phyloP scores from a whole-genome alignment of 2,113 vertebrate species.

The Austrofundulus limnaeus region DNA sequence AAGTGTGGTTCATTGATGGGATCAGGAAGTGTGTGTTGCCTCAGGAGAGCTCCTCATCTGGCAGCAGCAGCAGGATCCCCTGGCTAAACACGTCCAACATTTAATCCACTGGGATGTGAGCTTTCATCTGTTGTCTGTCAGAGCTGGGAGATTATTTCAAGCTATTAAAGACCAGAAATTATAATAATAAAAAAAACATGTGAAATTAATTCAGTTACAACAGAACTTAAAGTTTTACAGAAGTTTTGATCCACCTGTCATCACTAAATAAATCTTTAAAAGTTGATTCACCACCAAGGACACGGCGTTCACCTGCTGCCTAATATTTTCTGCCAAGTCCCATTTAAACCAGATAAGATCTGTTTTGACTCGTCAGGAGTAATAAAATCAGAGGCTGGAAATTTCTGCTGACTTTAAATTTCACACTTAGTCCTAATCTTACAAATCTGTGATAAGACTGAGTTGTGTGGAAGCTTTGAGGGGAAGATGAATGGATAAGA shows the following conservation, averaged over 20 bases:
- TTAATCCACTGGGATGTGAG: not conserved
- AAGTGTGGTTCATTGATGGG: not conserved
- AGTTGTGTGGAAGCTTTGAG: not conserved
- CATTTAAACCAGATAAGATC: not conserved
- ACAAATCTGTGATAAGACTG: not conserved
- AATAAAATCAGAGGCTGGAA: too few species aligned
- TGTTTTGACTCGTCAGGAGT: not conserved
- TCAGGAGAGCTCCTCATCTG: not conserved
- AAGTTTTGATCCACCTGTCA: too few species aligned
- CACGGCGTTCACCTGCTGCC: too few species aligned
- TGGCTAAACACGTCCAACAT: constrained; percentile 1
- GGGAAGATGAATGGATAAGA: constrained; percentile 8
- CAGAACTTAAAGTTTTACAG: too few species aligned
- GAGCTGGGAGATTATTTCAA: not conserved
- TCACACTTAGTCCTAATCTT: not conserved
- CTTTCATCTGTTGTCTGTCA: not conserved
- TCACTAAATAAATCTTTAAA: too few species aligned
- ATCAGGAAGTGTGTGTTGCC: not conserved
- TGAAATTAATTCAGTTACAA: too few species aligned
- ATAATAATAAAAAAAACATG: too few species aligned
- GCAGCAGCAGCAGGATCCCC: not conserved
- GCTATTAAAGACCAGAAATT: not conserved
- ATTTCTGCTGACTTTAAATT: not conserved
- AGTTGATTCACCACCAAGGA: too few species aligned
- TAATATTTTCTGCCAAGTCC: not conserved